These are phyloP conservation scores for Halocynthia roretzi DNA, from an alignment of 23 tunicate genomes.

Conservation along the genomic window DNA sequence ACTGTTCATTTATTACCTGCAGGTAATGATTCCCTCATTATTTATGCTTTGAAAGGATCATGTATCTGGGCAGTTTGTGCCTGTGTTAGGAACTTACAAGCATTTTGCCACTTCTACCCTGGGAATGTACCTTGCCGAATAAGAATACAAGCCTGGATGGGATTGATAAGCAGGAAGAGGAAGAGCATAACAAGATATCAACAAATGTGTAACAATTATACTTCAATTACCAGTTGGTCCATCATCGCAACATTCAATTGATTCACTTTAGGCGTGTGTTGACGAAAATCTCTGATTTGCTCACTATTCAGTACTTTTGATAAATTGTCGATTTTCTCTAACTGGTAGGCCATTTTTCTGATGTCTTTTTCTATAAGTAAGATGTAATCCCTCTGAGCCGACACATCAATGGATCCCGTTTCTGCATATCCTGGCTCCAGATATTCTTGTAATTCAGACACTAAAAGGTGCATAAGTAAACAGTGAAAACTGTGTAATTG, in stretches of 20 bases:
- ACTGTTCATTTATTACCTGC: no score
- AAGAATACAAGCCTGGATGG: neutral
- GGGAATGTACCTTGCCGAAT: neutral
- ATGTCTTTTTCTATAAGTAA: slow-evolving; percentile 16
- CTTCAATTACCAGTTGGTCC: slow-evolving; percentile 11
- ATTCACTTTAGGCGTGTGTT: slow-evolving; percentile 1
- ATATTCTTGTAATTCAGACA: slow-evolving; percentile 16
- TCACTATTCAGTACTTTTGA: slow-evolving; percentile 17
- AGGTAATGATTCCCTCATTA: no score
- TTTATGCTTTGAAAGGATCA: no score
- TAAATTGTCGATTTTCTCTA: neutral
- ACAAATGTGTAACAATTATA: slow-evolving; percentile 4
- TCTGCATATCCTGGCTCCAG: slow-evolving; percentile 18
- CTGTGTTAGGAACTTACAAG: no score
- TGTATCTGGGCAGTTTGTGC: no score
- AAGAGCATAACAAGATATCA: neutral
- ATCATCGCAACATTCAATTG: neutral
- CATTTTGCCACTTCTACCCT: neutral
- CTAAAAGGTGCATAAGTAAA: neutral
- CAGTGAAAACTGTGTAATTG: no score
- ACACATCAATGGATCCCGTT: neutral
- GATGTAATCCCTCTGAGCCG: slow-evolving; percentile 20
- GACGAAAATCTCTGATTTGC: slow-evolving; percentile 1
- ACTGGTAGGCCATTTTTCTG: neutral
- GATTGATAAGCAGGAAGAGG: no score